Base-by-base conservation (phyloP, 2,113 vertebrate species). In the Callochromis pleurospilus region DNA sequence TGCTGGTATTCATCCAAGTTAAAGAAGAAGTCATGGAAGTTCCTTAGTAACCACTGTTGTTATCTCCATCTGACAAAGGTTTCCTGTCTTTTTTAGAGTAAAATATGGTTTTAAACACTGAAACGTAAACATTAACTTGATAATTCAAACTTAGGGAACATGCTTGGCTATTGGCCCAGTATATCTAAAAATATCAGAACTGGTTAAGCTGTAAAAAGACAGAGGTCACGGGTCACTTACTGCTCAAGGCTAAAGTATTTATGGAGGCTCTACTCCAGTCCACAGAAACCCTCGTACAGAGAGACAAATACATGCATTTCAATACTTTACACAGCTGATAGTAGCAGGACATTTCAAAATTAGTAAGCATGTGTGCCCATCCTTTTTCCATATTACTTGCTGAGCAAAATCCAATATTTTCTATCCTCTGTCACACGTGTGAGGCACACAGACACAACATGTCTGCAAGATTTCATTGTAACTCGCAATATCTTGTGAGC, bases 131-230 rank as follows among this genome's bases (percentile, higher is more conserved):
- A 62, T 54, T 14, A 62, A 21, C 17, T 45, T 54, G 49, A 80
- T 62, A 31, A 24, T 47, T 38, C 3, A 11, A 14, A 81, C 31
- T 73, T 10, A 42, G 38, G 42, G 6, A 21, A 54, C 14, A 62
- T 36, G 5, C 21, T 82, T 83, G 36, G 29, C 86, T 82, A 15
- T 6, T 62, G 36, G 53, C 21, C 53, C 60, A 13, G 26, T 86
- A 8, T 10, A n/a, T 60, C 79, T 83, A 75, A 90, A 80, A 85
- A 89, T 90, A 90, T 89, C 51, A 70, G 13, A 51, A 54, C 14
- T 79, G 79, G 31, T 10, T 60, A 36, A 45, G 42, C 70, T 81
- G 68, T 84, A 81, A 49, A 86, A 79, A 62, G 82, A 42, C 36
- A 83, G 29, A 62, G 87, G 84, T 53, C 65, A 81, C 31, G 17